Percentiles rank a stretch among this genome's conserved stretches.
These are phyloP conservation scores for Odontocolon sp. DNA, from an alignment of 2,888 invertebrate species.

Conservation along the genomic window DNA sequence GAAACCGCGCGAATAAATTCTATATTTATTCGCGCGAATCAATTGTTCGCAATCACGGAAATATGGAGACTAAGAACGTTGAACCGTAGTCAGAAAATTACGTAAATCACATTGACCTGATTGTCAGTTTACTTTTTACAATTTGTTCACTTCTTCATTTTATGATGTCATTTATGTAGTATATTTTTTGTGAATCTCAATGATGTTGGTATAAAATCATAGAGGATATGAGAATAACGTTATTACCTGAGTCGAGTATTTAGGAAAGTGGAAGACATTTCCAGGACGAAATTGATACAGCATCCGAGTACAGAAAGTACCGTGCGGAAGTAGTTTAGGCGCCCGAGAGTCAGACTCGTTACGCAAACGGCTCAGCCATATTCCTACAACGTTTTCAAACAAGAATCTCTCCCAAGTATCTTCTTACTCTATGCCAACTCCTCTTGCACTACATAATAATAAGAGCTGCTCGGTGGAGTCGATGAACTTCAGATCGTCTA, in stretches of 20 bases:
- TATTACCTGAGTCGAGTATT: background rate
- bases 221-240: background rate
- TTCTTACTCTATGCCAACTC: background rate
- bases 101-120: conserved; percentile 3
- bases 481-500: background rate
- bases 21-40: conserved; percentile 16
- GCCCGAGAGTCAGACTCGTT: conserved; percentile 3
- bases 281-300: background rate
- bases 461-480: background rate
- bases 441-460: background rate
- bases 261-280: background rate
- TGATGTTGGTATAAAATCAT: background rate
- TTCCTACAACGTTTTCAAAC: background rate
- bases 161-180: background rate
- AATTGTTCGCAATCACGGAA: conserved; percentile 14
- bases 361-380: conserved; percentile 25
- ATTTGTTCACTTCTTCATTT: background rate
- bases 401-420: background rate
- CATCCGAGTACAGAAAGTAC: background rate
- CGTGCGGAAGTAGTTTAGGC: conserved; percentile 9
- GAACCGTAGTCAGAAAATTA: background rate
- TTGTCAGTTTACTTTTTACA: conserved; percentile 3
- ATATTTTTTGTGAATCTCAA: background rate
- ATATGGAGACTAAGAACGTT: background rate
- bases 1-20: background rate